Evolutionary conservation across 2,888 invertebrate genomes (phyloP), one percentile per base, ranked within the genome.

Genomic region (Adela reaumurella): DNA sequence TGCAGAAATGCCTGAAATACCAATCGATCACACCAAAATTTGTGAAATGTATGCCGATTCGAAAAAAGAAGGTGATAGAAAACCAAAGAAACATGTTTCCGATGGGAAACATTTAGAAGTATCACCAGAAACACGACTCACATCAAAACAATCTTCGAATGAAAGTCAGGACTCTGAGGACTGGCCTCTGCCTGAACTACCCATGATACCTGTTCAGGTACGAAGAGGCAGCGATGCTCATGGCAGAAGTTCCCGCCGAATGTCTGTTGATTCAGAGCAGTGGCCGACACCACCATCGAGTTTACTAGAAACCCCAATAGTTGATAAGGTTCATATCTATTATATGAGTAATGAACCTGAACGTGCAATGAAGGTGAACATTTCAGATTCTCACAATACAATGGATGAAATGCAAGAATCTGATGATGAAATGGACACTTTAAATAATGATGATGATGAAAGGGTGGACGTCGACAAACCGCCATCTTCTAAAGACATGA

Each of bases 1-100:
- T 0, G 90, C 91, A 1, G 91, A 91, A 73, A 87, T 91, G 83
- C 91, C 91, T 0, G 91, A 91, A 57, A 86, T 91, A 57, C 91
- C 90, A 0, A 90, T 91, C 54, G 91, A 91, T 62, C 83, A 86
- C 51, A 76, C 82, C 2, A 84, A 84, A 52, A 76, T 82, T 45
- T 77, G 83, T 45, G 78, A 81, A 64, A 74, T 81, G 71, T 84
- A 84, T 49, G 76, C 77, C 20, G 76, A 73, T 54, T 74, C 78
- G 41, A 82, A 76, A 56, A 81, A 76, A 46, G 82, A 80, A 43
- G 62, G 68, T 2, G 79, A 81, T 18, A 71, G 64, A 56, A 43
- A 19, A 43, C 43, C 56, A 1, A 69, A 65, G 49, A 68, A 60
- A 42, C 62, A 64, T 8, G 63, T 68, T 46, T 68, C 71, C 0